Evolutionary conservation across 2,797 vertebrate genomes (phyloP).

Genomic region (Malurus leucopterus): DNA sequence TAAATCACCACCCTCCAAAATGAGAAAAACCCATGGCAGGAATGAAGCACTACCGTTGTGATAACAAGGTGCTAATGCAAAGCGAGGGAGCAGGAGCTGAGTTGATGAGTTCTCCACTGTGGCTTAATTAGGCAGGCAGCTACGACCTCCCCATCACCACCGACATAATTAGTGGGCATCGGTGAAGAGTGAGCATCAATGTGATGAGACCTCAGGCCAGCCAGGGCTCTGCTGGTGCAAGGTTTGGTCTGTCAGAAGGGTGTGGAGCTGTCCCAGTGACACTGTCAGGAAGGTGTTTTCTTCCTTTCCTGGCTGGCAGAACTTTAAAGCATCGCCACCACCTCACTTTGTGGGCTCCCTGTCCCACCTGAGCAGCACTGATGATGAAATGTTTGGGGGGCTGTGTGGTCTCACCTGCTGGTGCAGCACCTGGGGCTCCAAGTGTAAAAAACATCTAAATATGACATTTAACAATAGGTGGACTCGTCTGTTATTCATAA

Average conservation of each 20-base stretch:
- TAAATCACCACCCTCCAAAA: neutral
- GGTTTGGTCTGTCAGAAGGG: neutral
- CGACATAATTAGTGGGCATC: neutral
- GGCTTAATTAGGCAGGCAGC: conserved; percentile 15
- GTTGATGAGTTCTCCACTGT: neutral
- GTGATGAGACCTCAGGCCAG: neutral
- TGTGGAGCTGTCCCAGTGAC: neutral
- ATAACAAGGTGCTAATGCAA: neutral
- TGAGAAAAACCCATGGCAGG: neutral
- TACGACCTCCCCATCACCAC: neutral
- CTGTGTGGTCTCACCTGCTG: neutral
- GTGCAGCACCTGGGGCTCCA: neutral
- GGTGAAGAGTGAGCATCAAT: neutral
- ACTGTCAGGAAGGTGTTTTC: neutral
- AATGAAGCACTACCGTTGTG: neutral
- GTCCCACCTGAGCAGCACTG: neutral
- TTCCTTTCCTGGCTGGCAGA: neutral
- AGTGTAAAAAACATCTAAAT: conserved; percentile 3
- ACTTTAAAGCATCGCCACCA: neutral
- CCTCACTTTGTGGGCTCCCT: neutral
- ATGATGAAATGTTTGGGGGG: accelerated
- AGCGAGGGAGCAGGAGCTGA: neutral
- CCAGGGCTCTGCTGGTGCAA: neutral
- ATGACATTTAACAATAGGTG: conserved; percentile 10
- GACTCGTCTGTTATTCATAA: neutral